Conservation (phyloP, 2,797 vertebrate species). For the Falco peregrinus region DNA sequence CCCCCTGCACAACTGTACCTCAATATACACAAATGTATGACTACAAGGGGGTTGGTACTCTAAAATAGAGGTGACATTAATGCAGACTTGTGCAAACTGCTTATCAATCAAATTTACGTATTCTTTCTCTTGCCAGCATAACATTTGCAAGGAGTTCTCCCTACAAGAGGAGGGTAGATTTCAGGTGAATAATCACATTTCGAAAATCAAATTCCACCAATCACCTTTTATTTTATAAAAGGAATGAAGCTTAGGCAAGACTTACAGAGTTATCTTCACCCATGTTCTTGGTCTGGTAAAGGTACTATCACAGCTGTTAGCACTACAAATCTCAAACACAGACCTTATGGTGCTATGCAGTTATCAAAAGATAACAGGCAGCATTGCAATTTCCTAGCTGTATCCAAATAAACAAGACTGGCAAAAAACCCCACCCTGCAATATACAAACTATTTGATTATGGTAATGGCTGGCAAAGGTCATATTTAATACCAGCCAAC, state of each 20-base stretch:
- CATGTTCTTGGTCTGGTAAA: neutral
- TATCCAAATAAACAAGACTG: neutral
- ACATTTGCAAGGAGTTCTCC: neutral
- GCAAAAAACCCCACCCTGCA: neutral
- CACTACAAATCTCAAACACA: neutral
- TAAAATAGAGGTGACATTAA: neutral
- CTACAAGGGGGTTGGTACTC: neutral
- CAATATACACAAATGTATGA: neutral
- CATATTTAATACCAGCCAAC: neutral
- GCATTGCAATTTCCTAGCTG: neutral
- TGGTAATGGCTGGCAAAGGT: slow-evolving; percentile 12
- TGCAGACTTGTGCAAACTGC: neutral
- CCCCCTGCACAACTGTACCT: neutral
- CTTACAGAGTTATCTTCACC: neutral
- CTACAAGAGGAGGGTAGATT: neutral
- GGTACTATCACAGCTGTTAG: neutral
- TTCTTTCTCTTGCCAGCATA: neutral
- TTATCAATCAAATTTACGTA: neutral
- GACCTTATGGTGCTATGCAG: neutral
- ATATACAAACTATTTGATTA: slow-evolving; percentile 6
- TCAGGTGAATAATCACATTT: neutral
- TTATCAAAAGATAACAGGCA: slow-evolving; percentile 8
- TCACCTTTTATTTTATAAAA: neutral
- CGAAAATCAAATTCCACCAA: neutral
- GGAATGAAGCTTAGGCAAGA: neutral